Conservation (phyloP, 2,888 invertebrate species). For the Leucoma salicis region DNA sequence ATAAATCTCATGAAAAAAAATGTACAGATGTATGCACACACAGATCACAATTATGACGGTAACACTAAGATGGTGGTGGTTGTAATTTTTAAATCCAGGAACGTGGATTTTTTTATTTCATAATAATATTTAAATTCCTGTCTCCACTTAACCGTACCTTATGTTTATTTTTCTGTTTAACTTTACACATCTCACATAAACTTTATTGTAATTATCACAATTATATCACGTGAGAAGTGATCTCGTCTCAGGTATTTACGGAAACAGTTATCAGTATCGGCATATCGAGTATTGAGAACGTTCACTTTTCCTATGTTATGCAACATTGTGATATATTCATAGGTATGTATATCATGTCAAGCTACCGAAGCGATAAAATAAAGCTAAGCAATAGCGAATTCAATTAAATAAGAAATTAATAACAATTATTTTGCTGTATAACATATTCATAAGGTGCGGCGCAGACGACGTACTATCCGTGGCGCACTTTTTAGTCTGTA, state of each 20-base stretch:
- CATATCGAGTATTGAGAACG: slow-evolving; percentile 28
- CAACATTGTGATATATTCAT: slow-evolving; percentile 24
- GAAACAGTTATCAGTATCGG: slow-evolving; percentile 36
- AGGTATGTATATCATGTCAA: slow-evolving; percentile 1
- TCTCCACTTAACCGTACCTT: background rate
- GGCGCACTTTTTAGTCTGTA: too few relatives aligned
- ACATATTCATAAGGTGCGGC: too few relatives aligned
- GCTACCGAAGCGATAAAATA: slow-evolving; percentile 1
- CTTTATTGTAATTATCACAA: slow-evolving; percentile 23
- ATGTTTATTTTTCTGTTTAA: background rate
- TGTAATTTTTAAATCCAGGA: too few relatives aligned
- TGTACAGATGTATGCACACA: too few relatives aligned
- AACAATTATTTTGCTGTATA: too few relatives aligned
- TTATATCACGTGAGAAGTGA: slow-evolving; percentile 23
- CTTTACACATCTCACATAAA: background rate
- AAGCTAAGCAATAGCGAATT: background rate
- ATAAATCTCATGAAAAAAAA: too few relatives aligned
- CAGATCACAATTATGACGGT: too few relatives aligned
- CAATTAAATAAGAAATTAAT: too few relatives aligned
- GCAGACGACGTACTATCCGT: too few relatives aligned
- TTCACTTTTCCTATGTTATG: slow-evolving; percentile 41
- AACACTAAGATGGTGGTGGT: too few relatives aligned
- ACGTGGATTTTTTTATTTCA: too few relatives aligned
- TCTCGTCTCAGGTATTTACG: slow-evolving; percentile 29
- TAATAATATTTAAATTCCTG: too few relatives aligned